Evolutionary conservation across 2,113 vertebrate species (phyloP).

Genomic region (Parus major): DNA sequence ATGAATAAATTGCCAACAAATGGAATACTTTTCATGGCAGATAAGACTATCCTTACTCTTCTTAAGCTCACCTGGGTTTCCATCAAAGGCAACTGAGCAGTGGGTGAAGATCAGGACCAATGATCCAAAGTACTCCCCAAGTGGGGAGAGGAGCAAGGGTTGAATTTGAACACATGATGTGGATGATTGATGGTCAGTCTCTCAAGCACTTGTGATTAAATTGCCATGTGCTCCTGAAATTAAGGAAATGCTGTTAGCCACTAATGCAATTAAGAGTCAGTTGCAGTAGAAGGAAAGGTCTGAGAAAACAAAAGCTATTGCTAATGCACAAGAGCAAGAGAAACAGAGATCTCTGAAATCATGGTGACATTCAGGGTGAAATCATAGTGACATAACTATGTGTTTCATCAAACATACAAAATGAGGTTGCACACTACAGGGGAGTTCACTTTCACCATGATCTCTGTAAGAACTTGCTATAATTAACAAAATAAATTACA

Average conservation of each 20-base stretch:
- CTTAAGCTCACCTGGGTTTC: neutral
- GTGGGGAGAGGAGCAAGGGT: neutral
- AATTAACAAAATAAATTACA: neutral
- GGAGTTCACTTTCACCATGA: neutral
- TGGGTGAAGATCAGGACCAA: neutral
- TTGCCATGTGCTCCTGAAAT: neutral
- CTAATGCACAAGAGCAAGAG: neutral
- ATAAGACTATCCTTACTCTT: neutral
- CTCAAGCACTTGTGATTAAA: neutral
- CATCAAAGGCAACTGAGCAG: neutral
- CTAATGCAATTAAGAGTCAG: neutral
- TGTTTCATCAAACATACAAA: neutral
- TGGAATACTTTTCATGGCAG: neutral
- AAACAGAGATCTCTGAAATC: neutral
- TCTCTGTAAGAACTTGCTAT: neutral
- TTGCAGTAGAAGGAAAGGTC: neutral
- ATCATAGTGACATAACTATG: neutral
- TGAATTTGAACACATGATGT: neutral
- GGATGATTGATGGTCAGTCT: neutral
- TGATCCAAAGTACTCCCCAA: neutral
- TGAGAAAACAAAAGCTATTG: neutral
- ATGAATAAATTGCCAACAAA: neutral
- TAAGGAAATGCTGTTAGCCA: neutral
- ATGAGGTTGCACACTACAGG: neutral
- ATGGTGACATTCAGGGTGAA: neutral